These are phyloP conservation scores for Sebastes steindachneri DNA, from an alignment of 2,797 vertebrate species.

Conservation along the genomic window DNA sequence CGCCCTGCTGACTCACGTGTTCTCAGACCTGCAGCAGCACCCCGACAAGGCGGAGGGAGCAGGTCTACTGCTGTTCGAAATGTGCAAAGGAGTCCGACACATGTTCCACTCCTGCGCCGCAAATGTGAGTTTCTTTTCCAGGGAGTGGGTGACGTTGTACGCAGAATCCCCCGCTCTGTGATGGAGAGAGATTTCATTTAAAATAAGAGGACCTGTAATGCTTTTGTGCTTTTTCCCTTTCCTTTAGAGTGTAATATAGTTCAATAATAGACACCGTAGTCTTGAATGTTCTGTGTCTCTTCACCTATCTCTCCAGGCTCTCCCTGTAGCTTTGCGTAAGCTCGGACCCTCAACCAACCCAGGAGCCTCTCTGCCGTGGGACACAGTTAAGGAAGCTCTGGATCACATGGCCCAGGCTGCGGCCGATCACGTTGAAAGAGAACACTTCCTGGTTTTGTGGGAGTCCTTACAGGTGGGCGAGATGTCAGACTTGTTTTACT, in stretches of 20 bases:
- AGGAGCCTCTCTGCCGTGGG: slow-evolving; percentile 85
- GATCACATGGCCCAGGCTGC: slow-evolving; percentile 88
- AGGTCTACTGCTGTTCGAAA: slow-evolving; percentile 94
- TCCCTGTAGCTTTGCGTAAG: slow-evolving; percentile 87
- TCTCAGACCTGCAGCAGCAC: slow-evolving; percentile 87
- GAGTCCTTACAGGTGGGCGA: slow-evolving; percentile 85
- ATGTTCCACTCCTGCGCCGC: slow-evolving; percentile 94
- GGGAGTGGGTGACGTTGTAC: accelerated
- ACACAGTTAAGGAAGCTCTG: slow-evolving; percentile 86
- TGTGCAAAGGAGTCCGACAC: slow-evolving; percentile 94
- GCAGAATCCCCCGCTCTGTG: neutral
- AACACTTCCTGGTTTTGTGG: slow-evolving; percentile 90
- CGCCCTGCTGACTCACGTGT: slow-evolving; percentile 88
- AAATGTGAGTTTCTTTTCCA: slow-evolving; percentile 78
- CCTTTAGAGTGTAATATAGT: too few species aligned
- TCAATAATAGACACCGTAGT: neutral
- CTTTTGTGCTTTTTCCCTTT: too few species aligned
- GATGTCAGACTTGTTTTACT: neutral
- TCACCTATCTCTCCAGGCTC: slow-evolving; percentile 75
- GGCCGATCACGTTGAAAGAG: slow-evolving; percentile 82
- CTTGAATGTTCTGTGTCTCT: neutral
- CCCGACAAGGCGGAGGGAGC: slow-evolving; percentile 90
- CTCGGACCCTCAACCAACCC: slow-evolving; percentile 87
- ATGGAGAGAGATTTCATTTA: neutral
- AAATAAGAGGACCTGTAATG: neutral